A percentile compares a stretch with the other conserved stretches of the same genome.
phyloP scores from a whole-genome alignment of 2,113 vertebrate species.

The Romanogobio albipinnatus region DNA sequence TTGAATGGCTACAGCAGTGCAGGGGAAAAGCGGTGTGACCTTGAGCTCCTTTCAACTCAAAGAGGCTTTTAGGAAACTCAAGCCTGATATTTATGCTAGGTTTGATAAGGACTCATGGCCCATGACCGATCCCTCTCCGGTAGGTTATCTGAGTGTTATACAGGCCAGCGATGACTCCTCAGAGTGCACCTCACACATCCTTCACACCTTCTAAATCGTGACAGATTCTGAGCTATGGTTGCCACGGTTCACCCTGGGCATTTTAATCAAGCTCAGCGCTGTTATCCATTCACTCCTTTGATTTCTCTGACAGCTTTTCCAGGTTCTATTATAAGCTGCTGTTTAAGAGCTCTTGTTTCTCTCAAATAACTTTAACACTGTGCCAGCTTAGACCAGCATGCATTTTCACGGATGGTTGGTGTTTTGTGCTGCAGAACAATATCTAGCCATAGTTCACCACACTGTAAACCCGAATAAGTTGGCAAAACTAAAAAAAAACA shows the following conservation, averaged over 20 bases:
- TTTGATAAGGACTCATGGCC: slow-evolving; percentile 39
- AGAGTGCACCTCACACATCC: slow-evolving; percentile 20
- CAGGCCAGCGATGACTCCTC: slow-evolving; percentile 22
- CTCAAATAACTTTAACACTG: not conserved
- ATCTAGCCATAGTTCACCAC: not conserved
- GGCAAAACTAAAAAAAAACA: no score
- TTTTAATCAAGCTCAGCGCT: slow-evolving; percentile 37
- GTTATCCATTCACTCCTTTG: slow-evolving; percentile 7
- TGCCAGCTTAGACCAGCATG: not conserved
- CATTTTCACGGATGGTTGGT: not conserved
- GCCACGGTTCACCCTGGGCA: slow-evolving; percentile 32
- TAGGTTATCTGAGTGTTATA: slow-evolving; percentile 42
- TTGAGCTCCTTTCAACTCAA: slow-evolving; percentile 34
- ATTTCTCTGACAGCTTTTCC: slow-evolving; percentile 1
- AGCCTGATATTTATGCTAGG: slow-evolving; percentile 35
- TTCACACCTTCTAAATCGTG: slow-evolving; percentile 35
- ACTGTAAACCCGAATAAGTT: no score
- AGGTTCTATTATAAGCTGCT: not conserved
- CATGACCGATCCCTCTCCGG: slow-evolving; percentile 12
- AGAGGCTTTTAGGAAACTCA: slow-evolving; percentile 33
- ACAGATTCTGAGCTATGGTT: slow-evolving; percentile 40
- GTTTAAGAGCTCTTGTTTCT: slow-evolving; percentile 16
- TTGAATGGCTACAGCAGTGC: not conserved
- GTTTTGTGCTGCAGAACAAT: not conserved
- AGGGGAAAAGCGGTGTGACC: slow-evolving; percentile 8